These are phyloP conservation scores for Agrotis segetum DNA, from an alignment of 2,888 invertebrate species.

Conservation along the genomic window DNA sequence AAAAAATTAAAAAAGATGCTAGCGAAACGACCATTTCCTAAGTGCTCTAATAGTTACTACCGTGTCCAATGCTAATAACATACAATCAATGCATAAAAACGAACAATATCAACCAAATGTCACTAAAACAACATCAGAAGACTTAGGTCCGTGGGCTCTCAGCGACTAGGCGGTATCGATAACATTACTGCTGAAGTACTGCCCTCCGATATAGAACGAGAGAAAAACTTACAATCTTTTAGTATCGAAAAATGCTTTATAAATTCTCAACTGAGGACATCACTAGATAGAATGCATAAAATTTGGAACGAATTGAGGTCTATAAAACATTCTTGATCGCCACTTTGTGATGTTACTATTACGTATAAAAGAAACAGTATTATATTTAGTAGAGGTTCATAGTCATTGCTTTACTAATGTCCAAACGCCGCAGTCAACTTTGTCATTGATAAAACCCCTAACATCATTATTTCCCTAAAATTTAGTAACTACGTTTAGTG, in stretches of 20 bases:
- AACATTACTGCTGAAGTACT: conserved; percentile 65
- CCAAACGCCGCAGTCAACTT: conserved; percentile 89
- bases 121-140: conserved; percentile 84
- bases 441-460: conserved; percentile 91
- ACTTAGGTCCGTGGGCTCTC: conserved; percentile 87
- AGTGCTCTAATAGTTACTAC: conserved; percentile 90
- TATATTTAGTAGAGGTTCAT: conserved; percentile 69
- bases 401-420: conserved; percentile 74
- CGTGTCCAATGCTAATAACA: conserved; percentile 82
- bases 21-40: conserved; percentile 88
- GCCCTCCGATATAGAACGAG: conserved; percentile 68
- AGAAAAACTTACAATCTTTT: conserved; percentile 67
- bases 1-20: conserved; percentile 84
- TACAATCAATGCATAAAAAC: conserved; percentile 87
- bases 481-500: conserved; percentile 88
- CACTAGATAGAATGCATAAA: conserved; percentile 70
- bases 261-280: conserved; percentile 79
- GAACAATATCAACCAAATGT: conserved; percentile 89
- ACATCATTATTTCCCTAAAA: conserved; percentile 89
- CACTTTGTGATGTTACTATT: conserved; percentile 79
- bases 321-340: conserved; percentile 84
- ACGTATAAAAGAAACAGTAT: conserved; percentile 74
- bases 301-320: conserved; percentile 77
- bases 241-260: conserved; percentile 82
- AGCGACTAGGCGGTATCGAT: conserved; percentile 90